Conservation (phyloP, 2,888 invertebrate genomes). For the Bruchidius siliquastri region DNA sequence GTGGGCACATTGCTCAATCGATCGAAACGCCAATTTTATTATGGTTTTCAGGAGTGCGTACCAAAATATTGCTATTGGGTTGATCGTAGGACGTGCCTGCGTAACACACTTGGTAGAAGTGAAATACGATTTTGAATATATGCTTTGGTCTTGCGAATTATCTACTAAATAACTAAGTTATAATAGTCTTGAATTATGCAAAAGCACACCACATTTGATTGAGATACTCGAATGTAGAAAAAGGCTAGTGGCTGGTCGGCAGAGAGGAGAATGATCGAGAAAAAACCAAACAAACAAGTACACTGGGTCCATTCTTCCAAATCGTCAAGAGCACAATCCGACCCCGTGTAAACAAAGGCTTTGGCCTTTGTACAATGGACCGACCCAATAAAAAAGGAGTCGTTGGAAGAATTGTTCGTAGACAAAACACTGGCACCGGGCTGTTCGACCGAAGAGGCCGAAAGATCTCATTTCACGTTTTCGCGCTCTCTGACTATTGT, state of each 20-base stretch:
- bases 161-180: too few relatives aligned
- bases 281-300: neutral
- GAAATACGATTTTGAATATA: too few relatives aligned
- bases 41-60: too few relatives aligned
- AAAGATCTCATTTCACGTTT: neutral
- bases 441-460: neutral
- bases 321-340: neutral
- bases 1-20: too few relatives aligned
- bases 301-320: neutral
- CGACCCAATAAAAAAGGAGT: neutral
- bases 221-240: neutral
- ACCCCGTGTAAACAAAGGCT: neutral
- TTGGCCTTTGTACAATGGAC: neutral
- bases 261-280: neutral
- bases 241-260: neutral
- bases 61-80: too few relatives aligned
- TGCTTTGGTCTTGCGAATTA: too few relatives aligned
- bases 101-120: too few relatives aligned
- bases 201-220: neutral
- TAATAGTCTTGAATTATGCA: too few relatives aligned
- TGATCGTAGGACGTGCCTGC: too few relatives aligned
- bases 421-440: neutral
- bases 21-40: too few relatives aligned
- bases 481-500: neutral
- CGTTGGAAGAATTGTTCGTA: neutral